Evolutionary conservation across 2,797 vertebrate genomes (phyloP), one percentile per base, ranked within the genome.

Genomic region (Sebastiscus tertius): DNA sequence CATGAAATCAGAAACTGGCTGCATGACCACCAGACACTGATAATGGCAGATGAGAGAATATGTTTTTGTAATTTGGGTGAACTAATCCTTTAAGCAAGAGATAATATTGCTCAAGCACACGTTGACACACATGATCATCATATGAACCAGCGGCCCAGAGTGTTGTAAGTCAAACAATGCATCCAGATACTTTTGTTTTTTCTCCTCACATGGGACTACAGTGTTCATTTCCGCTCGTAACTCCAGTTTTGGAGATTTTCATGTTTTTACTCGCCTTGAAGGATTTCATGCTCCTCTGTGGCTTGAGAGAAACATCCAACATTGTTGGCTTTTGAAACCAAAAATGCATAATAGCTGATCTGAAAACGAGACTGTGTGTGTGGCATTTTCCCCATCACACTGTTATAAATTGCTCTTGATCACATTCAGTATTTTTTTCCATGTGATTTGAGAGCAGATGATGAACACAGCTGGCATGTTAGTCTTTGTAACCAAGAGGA

Each of bases 261-360:
- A 55, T 75, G 63, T 72, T 68, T 82, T 78, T 34, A 6, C 42
- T 89, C 9, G n/a, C 67, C 6, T 22, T 49, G 8, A 65, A 60
- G 60, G 75, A 75, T 82, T 83, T 59, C 56, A 31, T 8, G 62
- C 65, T 81, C 42, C 31, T 81, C 58, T 73, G 69, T 62, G 79
- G 58, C 46, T 68, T 6, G 4, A 63, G 69, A 67, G 72, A 74
- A 29, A 12, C n/a, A 65, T 82, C 80, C 80, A 68, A 18, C 46
- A 22, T 68, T 29, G 20, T 54, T 60, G 72, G 66, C 55, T 59
- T 46, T 24, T 6, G 7, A 63, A 80, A 74, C 2, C 34, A 26
- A 26, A 77, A 60, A 22, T 79, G 56, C 71, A 26, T 1, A 1
- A 36, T 4, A 42, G 26, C 7, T 14, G 7, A 55, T 62, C 14